A percentile compares a stretch with the other conserved stretches of the same genome.
Evolutionary conservation across 2,888 invertebrate genomes (phyloP).

Genomic region (Monopis laevigella): DNA sequence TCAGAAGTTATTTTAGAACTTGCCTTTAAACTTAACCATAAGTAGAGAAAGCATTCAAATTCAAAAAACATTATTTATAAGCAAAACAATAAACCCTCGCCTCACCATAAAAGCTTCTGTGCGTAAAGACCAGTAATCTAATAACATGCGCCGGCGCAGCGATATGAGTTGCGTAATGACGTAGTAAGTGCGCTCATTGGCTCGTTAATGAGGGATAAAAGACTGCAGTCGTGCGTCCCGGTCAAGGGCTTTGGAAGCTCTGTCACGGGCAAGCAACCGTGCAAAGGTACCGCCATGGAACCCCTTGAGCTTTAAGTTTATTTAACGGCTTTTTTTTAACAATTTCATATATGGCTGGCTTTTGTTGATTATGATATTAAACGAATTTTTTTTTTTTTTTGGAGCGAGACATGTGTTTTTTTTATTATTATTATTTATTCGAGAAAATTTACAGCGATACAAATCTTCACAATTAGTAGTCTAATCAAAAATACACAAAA

Average conservation of each 20-base stretch:
- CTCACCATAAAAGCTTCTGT: too few relatives aligned
- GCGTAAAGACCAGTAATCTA: too few relatives aligned
- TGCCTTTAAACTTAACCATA: background rate
- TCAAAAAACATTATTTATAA: too few relatives aligned
- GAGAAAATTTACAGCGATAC: too few relatives aligned
- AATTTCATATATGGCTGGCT: too few relatives aligned
- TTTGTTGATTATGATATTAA: too few relatives aligned
- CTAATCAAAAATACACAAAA: too few relatives aligned
- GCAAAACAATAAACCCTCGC: too few relatives aligned
- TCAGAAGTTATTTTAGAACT: background rate
- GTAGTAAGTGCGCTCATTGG: constrained; percentile 34
- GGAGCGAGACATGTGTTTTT: too few relatives aligned
- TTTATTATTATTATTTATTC: too few relatives aligned
- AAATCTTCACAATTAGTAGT: too few relatives aligned
- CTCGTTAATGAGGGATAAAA: constrained; percentile 26
- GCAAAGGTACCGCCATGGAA: background rate
- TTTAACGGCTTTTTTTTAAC: constrained; percentile 1
- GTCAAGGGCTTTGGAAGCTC: background rate
- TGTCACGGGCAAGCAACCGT: background rate
- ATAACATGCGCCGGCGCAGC: constrained; percentile 5
- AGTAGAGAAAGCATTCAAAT: background rate
- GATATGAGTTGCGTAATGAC: constrained; percentile 4
- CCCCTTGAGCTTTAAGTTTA: background rate
- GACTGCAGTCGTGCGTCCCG: background rate
- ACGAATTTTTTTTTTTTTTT: too few relatives aligned